phyloP scores from a whole-genome alignment of 2,797 vertebrate species.

The Hippoglossus hippoglossus region DNA sequence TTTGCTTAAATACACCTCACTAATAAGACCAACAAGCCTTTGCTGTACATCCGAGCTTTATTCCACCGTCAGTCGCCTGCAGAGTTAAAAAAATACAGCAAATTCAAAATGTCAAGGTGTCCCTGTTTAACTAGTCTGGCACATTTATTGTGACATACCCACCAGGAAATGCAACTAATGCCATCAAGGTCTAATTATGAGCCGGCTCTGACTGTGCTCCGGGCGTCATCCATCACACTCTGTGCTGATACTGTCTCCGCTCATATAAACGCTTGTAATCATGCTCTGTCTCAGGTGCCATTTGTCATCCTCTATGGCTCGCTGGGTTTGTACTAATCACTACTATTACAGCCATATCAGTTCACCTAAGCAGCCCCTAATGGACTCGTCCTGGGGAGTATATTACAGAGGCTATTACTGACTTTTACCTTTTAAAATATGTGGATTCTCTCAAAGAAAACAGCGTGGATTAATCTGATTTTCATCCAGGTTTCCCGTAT shows the following conservation, averaged over 20 bases:
- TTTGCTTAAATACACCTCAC: not conserved
- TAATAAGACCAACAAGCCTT: not conserved
- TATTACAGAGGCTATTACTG: constrained; percentile 1
- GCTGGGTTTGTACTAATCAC: constrained; percentile 69
- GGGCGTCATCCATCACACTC: constrained; percentile 71
- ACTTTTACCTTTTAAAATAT: not conserved
- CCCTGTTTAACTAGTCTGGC: constrained; percentile 60
- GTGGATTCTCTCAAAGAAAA: not conserved
- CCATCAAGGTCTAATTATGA: constrained; percentile 74
- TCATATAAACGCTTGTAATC: constrained; percentile 65
- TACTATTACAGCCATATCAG: constrained; percentile 62
- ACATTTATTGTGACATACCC: constrained; percentile 68
- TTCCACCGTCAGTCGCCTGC: constrained; percentile 11
- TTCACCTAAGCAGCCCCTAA: constrained; percentile 46
- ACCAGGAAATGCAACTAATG: constrained; percentile 68
- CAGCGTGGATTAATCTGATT: not conserved
- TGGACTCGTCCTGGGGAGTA: constrained; percentile 32
- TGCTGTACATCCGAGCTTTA: constrained; percentile 2
- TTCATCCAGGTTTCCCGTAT: not conserved
- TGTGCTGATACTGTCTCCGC: constrained; percentile 68
- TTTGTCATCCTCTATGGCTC: constrained; percentile 71
- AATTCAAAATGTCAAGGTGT: constrained; percentile 49
- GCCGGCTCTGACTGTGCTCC: constrained; percentile 61
- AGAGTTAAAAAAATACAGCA: constrained; percentile 28
- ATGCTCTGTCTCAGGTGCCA: constrained; percentile 67